phyloP scores from a whole-genome alignment of 1,140 invertebrate species.

The Hormaphis cornu region DNA sequence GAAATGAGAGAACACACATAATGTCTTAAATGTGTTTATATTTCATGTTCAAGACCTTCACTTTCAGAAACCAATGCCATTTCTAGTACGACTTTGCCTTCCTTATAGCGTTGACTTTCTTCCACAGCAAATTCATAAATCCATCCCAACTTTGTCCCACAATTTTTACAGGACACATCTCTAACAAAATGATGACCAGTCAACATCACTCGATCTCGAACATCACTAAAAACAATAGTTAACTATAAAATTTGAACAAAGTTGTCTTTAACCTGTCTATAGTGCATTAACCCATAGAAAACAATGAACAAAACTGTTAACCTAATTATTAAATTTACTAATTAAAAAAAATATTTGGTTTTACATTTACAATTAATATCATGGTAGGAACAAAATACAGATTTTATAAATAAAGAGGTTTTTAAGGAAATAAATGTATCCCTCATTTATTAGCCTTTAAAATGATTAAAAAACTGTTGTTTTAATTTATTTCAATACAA shows the following conservation, averaged over 20 bases:
- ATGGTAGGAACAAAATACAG: too few species aligned
- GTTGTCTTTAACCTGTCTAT: too few species aligned
- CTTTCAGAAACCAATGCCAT: conserved; percentile 79
- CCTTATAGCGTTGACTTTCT: conserved; percentile 93
- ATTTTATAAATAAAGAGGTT: too few species aligned
- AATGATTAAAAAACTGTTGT: too few species aligned
- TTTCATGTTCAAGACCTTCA: conserved; percentile 62
- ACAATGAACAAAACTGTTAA: too few species aligned
- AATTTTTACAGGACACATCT: conserved; percentile 96
- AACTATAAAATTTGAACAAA: background rate
- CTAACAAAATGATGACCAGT: conserved; percentile 94
- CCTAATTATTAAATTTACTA: too few species aligned
- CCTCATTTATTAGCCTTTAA: too few species aligned
- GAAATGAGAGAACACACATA: background rate
- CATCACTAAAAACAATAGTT: conserved; percentile 56
- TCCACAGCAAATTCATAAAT: conserved; percentile 95
- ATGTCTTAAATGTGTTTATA: background rate
- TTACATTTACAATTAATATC: too few species aligned
- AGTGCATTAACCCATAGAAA: too few species aligned
- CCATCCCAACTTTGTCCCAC: conserved; percentile 88
- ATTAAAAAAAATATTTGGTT: too few species aligned
- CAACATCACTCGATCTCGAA: conserved; percentile 87
- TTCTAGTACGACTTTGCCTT: conserved; percentile 85
- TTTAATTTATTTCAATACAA: too few species aligned
- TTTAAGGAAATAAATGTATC: too few species aligned